A percentile compares a stretch with the other conserved stretches of the same genome.
Evolutionary conservation across 2,113 vertebrate genomes (phyloP).

Genomic region (Meleagris gallopavo): DNA sequence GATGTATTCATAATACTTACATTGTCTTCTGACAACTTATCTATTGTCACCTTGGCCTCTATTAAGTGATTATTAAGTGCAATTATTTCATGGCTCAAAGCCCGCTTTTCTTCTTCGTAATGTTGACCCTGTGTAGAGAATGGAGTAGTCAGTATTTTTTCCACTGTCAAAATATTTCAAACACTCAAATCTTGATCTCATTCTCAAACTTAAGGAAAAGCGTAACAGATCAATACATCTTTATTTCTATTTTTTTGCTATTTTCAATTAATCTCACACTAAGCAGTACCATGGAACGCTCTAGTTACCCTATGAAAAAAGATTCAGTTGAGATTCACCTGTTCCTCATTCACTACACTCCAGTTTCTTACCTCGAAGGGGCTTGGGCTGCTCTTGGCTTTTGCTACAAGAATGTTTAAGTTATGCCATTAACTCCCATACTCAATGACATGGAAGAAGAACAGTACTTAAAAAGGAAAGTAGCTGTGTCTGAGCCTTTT

Average conservation of each 20-base stretch:
- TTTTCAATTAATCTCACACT: background rate
- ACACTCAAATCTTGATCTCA: background rate
- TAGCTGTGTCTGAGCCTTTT: background rate
- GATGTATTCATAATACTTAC: slow-evolving; percentile 81
- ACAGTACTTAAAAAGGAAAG: background rate
- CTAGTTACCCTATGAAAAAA: background rate
- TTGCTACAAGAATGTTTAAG: background rate
- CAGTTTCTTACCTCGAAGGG: background rate
- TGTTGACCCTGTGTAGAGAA: slow-evolving; percentile 86
- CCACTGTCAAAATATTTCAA: background rate
- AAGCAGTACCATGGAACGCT: background rate
- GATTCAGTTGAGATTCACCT: background rate
- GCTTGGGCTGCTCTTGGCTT: background rate
- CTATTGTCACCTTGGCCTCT: slow-evolving; percentile 95
- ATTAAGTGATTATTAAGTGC: slow-evolving; percentile 96
- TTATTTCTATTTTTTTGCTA: background rate
- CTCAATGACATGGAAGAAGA: background rate
- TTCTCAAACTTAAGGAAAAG: background rate
- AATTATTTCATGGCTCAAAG: slow-evolving; percentile 92
- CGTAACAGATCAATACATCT: background rate
- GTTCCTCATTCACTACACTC: background rate
- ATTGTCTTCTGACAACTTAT: slow-evolving; percentile 94
- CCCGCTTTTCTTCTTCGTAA: slow-evolving; percentile 94
- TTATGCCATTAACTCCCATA: background rate
- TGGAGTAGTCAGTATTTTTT: slow-evolving; percentile 33